These are phyloP conservation scores for Mobula hypostoma DNA, from an alignment of 2,113 vertebrate species.

Conservation along the genomic window DNA sequence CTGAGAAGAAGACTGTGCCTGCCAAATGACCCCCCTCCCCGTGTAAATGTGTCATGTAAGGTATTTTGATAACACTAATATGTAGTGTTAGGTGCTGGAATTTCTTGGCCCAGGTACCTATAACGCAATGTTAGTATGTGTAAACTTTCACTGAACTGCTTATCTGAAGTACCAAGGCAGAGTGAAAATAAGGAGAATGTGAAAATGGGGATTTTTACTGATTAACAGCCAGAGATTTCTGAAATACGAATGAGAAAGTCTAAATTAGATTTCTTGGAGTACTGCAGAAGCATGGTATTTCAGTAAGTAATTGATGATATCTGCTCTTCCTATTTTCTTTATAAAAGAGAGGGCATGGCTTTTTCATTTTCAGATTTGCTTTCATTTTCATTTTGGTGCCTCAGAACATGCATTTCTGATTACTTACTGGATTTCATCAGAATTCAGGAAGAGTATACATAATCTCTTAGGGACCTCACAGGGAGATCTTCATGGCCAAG, in stretches of 20 bases:
- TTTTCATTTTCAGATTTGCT: neutral
- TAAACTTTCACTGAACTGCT: neutral
- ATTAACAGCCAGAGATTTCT: neutral
- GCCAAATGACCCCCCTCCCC: too few species aligned
- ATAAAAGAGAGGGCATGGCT: too few species aligned
- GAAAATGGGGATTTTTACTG: neutral
- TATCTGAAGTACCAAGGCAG: neutral
- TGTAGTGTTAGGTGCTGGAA: too few species aligned
- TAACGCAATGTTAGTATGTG: neutral
- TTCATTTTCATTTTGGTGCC: slow-evolving; percentile 1
- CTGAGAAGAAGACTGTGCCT: too few species aligned
- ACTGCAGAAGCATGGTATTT: neutral
- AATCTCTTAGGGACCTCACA: slow-evolving; percentile 3
- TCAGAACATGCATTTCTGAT: neutral
- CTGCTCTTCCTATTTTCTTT: neutral
- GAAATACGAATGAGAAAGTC: neutral
- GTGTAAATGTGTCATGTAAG: too few species aligned
- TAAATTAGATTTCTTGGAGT: neutral
- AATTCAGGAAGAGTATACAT: slow-evolving; percentile 19
- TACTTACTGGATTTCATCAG: slow-evolving; percentile 28
- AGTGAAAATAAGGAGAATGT: neutral
- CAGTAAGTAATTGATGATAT: neutral
- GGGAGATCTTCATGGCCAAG: slow-evolving; percentile 36
- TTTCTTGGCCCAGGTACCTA: neutral
- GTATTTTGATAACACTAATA: too few species aligned